These are phyloP conservation scores for Clarias platycephalus DNA, from an alignment of 2,797 vertebrate genomes.

Conservation along the genomic window DNA sequence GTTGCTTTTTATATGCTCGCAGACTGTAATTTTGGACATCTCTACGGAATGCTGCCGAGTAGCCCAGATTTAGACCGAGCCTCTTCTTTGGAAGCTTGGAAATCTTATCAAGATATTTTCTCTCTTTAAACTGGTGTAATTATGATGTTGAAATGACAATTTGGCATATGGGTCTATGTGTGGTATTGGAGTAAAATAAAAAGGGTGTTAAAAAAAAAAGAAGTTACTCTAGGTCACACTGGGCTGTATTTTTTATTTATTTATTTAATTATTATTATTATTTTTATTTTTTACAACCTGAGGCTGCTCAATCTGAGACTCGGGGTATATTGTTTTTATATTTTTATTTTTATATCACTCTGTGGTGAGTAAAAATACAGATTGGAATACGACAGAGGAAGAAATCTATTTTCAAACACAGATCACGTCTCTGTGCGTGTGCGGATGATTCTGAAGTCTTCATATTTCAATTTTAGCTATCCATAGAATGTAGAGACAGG, in stretches of 20 bases:
- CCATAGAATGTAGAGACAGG: not conserved
- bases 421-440: constrained; percentile 2
- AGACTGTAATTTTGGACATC: constrained; percentile 53
- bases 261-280: not conserved
- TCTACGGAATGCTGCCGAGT: constrained; percentile 44
- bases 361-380: not conserved
- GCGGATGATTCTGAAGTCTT: not conserved
- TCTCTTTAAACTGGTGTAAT: constrained; percentile 26
- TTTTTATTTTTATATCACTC: not conserved
- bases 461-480: constrained; percentile 1
- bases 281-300: not conserved
- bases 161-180: constrained; percentile 28
- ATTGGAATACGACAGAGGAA: not conserved
- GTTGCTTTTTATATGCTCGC: constrained; percentile 28
- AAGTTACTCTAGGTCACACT: not conserved
- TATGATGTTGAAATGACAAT: constrained; percentile 37
- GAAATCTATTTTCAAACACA: not conserved
- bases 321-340: not conserved
- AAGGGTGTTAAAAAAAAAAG: not conserved
- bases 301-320: not conserved
- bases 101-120: constrained; percentile 25
- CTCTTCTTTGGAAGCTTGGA: constrained; percentile 37
- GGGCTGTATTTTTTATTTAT: not conserved
- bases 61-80: constrained; percentile 46
- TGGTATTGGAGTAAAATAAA: constrained; percentile 12